Evolutionary conservation across 2,888 invertebrate genomes (phyloP), one percentile per base, ranked within the genome.

Genomic region (Clistopyga incitator): DNA sequence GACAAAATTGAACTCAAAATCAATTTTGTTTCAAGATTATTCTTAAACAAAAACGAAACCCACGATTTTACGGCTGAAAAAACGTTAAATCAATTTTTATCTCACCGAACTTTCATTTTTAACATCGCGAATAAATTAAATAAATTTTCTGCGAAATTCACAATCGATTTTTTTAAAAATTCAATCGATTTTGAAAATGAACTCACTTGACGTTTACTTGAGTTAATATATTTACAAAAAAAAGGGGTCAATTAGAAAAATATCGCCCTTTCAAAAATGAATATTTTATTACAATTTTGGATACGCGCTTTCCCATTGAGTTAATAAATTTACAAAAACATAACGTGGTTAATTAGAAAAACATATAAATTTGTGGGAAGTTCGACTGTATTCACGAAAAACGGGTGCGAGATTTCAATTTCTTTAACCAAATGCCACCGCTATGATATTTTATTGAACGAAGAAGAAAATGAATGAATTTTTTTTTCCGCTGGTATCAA

Each of bases 361-460:
- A 18, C 2, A 38, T 11, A 11, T 8, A 64, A 8, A 18, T 3
- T 10, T 18, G 10, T 64, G 38, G n/a, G 3, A 38, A 34, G n/a
- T 38, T 64, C 18, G 18, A 38, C 18, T 20, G 13, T 56, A 56
- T 25, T 25, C 13, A 3, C 23, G 8, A 20, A 0, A 52, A 6
- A 61, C 15, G 34, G 59, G 29, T 29, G 3, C 56, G 29, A 56
- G 15, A 25, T 29, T 29, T 29, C 29, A 13, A 56, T 56, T 56
- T 56, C 23, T 61, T 15, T 80, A 61, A 80, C 59, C 47, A 80
- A 80, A 80, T 74, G 59, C 47, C 74, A 61, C 59, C 67, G 45
- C 65, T 74, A 68, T 74, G 79, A 79, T 68, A 79, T 79, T 65
- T 71, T 72, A 42, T n/a, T 29, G n/a, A 59, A 61, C 0, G 34